Evolutionary conservation across 2,888 invertebrate species (phyloP), one percentile per base, ranked within the genome.

Genomic region (Apamea sordens): DNA sequence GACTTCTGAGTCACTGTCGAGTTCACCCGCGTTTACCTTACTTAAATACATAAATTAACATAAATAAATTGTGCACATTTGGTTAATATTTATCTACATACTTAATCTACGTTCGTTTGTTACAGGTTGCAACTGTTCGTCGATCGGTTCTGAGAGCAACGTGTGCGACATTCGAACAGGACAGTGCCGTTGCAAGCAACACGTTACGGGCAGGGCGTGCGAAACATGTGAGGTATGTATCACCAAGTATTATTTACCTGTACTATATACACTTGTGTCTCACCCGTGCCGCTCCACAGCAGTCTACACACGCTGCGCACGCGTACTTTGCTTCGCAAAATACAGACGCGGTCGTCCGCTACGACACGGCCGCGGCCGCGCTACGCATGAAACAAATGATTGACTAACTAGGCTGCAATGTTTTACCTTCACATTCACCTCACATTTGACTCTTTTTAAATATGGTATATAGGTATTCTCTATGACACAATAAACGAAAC

Each of bases 51-150:
- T 47, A 3, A 47, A 47, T 68, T 7, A 28, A 21, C 13, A 7
- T 8, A 21, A 24, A 21, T 24, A 47, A 68, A 68, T 47, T 3
- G 32, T 32, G 1, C 24, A n/a, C 18, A 24, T 24, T 70, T 70
- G 24, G 8, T 32, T 50, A 8, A 24, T 32, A 24, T 53, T 10
- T 70, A n/a, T 18, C 6, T 59, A 47, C 59, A 76, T 2, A 80
- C 59, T 76, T 1, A 80, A 21, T 18, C 5, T 0, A 47, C 61
- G n/a, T 65, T 77, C 41, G 0, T 8, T 95, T 92, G 94, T 98
- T 98, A 5, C 97, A 99, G 99, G 98, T 76, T 99, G 99, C 93
- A 98, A 98, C 89, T 99, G 99, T 93, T 98, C 98, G 87, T 94
- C 95, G n/a, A 92, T 97, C 74, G 99, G 99, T 6, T 97, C 98